A percentile compares a stretch with the other conserved stretches of the same genome.
These are phyloP conservation scores for Gobius niger DNA, from an alignment of 2,113 vertebrate species.

Conservation along the genomic window DNA sequence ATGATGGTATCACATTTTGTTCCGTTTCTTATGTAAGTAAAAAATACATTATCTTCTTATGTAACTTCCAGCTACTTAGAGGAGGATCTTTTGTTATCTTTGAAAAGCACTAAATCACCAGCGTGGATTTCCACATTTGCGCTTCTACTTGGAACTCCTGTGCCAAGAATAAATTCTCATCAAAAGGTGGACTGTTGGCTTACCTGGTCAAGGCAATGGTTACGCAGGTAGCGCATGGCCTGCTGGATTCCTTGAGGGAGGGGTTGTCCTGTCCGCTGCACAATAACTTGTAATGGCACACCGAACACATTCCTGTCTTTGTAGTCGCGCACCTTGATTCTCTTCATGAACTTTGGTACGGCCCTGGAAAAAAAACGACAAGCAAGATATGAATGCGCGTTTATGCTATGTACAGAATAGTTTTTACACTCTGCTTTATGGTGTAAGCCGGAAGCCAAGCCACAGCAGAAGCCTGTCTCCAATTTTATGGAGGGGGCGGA, in stretches of 20 bases:
- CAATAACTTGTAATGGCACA: conserved; percentile 91
- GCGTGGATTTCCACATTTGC: conserved; percentile 7
- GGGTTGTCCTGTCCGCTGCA: conserved; percentile 92
- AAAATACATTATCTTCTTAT: conserved; percentile 14
- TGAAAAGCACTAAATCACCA: conserved; percentile 11
- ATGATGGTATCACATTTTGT: conserved; percentile 25
- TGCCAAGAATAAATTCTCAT: not conserved
- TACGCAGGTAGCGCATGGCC: conserved; percentile 89
- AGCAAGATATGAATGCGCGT: not conserved
- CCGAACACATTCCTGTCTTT: conserved; percentile 94
- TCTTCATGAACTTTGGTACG: conserved; percentile 99
- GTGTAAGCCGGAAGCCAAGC: conserved; percentile 37
- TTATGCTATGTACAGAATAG: not conserved
- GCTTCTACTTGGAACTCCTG: not conserved
- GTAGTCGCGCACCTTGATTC: conserved; percentile 95
- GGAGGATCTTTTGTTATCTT: not conserved
- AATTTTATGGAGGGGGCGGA: conserved; percentile 56
- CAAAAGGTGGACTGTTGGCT: conserved; percentile 1
- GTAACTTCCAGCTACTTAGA: conserved; percentile 14
- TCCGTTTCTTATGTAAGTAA: conserved; percentile 40
- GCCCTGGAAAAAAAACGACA: conserved; percentile 81
- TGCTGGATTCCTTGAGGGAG: conserved; percentile 95
- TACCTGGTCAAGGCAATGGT: conserved; percentile 93
- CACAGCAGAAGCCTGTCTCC: conserved; percentile 60
- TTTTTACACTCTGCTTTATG: conserved; percentile 16